Percentiles rank a stretch among this genome's conserved stretches.
Conservation (phyloP, 2,888 invertebrate species). For the Ochropleura leucogaster region DNA sequence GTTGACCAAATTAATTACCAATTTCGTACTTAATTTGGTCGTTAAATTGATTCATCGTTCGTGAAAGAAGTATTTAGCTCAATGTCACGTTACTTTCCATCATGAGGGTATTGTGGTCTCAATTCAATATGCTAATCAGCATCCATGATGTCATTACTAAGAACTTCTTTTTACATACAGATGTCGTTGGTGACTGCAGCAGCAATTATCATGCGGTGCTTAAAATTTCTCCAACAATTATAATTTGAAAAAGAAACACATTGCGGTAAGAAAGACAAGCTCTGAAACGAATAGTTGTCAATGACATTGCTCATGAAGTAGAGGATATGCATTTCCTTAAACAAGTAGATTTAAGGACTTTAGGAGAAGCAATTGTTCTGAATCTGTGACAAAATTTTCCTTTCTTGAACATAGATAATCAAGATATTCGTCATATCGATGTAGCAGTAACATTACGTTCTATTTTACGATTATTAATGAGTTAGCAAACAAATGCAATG, state of each 20-base stretch:
- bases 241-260: neutral
- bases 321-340: neutral
- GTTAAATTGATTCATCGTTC: constrained; percentile 43
- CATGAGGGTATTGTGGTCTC: constrained; percentile 37
- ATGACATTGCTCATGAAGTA: neutral
- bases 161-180: neutral
- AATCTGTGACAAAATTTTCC: neutral
- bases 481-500: constrained; percentile 16
- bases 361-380: neutral
- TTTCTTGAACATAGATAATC: too few species aligned
- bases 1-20: constrained; percentile 35
- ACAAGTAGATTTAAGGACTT: neutral
- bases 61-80: constrained; percentile 33
- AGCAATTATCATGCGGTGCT: neutral
- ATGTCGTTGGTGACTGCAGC: neutral
- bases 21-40: constrained; percentile 30
- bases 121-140: constrained; percentile 13
- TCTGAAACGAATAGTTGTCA: neutral
- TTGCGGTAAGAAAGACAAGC: neutral
- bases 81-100: constrained; percentile 49
- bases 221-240: neutral
- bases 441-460: neutral
- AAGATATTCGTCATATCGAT: neutral
- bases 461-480: neutral
- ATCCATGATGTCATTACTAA: neutral